Evolutionary conservation across 2,888 invertebrate species (phyloP), one percentile per base, ranked within the genome.

Genomic region (Cheilosia variabilis): DNA sequence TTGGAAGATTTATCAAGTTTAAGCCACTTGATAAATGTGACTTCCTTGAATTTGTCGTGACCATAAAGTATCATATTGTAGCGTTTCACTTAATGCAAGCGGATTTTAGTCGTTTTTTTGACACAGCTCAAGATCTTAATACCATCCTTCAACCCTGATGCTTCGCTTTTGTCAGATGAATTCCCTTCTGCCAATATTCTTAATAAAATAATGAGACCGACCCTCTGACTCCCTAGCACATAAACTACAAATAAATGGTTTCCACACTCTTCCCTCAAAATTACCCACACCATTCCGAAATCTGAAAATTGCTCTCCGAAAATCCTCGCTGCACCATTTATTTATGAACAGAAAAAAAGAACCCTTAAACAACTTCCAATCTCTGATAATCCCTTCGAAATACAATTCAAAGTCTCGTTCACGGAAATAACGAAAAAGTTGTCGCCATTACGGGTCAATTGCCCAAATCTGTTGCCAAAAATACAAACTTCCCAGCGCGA

Each of bases 391-490:
- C 52, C 17, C 45, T 34, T 52, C 10, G 19, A 62, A 63, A 69
- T 34, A 69, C 45, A 78, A 60, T 63, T 66, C 62, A 43, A 58
- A 65, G 34, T 62, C 47, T 60, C 22, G 15, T 57, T 57, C 7
- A 60, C 53, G 60, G 72, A 57, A 57, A 77, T 69, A 55, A 27
- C 43, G n/a, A 47, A 57, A 63, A 84, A 80, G 55, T 75, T 79
- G 75, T 80, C 76, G 72, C 81, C 76, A 86, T 86, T 86, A 81
- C 55, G 68, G 86, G 76, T 86, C 81, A 81, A 86, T 86, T 86
- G 86, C 71, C 76, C 75, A 76, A 86, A 81, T 86, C 77, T 86
- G 72, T 72, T 81, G 65, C 75, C 80, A 84, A 55, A 69, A 69
- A 66, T 62, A 72, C 78, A 66, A 79, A 68, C 63, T 66, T 45